These are phyloP conservation scores for Vicugna pacos DNA, from an alignment of 2,113 vertebrate genomes.

Conservation along the genomic window DNA sequence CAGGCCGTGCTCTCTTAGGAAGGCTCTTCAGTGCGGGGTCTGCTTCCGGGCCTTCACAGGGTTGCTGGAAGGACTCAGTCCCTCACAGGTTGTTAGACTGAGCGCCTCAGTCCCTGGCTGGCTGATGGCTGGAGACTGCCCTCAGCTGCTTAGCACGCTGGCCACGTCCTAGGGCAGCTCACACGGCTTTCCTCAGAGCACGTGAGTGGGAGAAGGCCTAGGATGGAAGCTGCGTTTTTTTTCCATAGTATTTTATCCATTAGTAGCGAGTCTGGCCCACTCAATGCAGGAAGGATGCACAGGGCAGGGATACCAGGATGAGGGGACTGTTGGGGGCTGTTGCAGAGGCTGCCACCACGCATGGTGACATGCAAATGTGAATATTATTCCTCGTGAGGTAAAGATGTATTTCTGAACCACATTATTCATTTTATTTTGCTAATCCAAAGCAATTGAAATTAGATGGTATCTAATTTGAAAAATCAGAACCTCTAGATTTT, in stretches of 20 bases:
- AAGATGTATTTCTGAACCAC: background rate
- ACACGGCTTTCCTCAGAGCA: background rate
- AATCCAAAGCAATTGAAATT: slow-evolving; percentile 28
- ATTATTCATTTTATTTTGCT: background rate
- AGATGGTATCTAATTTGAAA: background rate
- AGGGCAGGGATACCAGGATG: background rate
- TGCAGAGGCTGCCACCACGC: background rate
- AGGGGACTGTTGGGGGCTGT: background rate
- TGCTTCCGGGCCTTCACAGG: background rate
- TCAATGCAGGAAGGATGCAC: background rate
- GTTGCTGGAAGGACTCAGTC: background rate
- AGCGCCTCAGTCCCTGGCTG: background rate
- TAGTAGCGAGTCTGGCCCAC: background rate
- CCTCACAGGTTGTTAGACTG: background rate
- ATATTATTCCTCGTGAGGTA: background rate
- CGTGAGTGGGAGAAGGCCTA: background rate
- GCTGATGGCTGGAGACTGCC: background rate
- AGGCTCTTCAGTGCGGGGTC: background rate
- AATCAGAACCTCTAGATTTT: background rate
- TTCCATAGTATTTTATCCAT: background rate
- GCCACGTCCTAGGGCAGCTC: background rate
- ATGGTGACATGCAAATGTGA: background rate
- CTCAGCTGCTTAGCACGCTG: background rate
- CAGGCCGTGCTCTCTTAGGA: background rate
- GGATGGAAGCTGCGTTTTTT: background rate